Evolutionary conservation across 64 coral and sea anemone species (phyloP).

Genomic region (Montipora sp.): DNA sequence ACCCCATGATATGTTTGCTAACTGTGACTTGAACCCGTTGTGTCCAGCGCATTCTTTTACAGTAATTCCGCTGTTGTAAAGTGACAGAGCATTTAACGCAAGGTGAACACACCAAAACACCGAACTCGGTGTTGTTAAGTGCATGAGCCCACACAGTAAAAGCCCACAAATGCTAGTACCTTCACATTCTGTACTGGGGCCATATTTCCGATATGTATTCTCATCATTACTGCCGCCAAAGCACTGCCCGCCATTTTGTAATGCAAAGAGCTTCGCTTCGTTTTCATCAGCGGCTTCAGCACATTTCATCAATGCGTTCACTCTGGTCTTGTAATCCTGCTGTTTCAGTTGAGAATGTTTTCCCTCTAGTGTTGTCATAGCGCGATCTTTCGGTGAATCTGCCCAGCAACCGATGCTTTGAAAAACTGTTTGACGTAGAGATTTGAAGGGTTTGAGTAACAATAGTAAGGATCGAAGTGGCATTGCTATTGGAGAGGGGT

Average conservation of each 20-base stretch:
- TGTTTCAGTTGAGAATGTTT: conserved; percentile 62
- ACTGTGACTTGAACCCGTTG: too few relatives aligned
- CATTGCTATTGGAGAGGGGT: too few relatives aligned
- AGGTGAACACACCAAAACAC: too few relatives aligned
- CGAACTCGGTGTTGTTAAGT: too few relatives aligned
- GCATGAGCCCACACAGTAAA: too few relatives aligned
- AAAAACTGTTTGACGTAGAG: conserved; percentile 46
- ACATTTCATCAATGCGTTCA: conserved; percentile 83
- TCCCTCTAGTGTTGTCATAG: conserved; percentile 53
- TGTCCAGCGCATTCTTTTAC: too few relatives aligned
- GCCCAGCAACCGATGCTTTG: conserved; percentile 85
- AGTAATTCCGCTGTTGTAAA: too few relatives aligned
- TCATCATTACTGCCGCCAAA: conserved; percentile 63
- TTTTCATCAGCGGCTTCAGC: conserved; percentile 68
- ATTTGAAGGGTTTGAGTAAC: not conserved
- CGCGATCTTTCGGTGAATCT: conserved; percentile 39
- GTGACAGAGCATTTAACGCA: too few relatives aligned
- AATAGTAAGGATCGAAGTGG: too few relatives aligned
- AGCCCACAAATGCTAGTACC: not conserved
- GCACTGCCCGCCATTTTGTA: conserved; percentile 83
- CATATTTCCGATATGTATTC: conserved; percentile 66
- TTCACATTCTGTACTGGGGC: conserved; percentile 51
- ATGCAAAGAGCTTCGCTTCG: conserved; percentile 60
- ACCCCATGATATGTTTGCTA: too few relatives aligned
- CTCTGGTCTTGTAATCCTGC: conserved; percentile 55